phyloP scores from a whole-genome alignment of 2,888 invertebrate species.

The Dryobota labecula region DNA sequence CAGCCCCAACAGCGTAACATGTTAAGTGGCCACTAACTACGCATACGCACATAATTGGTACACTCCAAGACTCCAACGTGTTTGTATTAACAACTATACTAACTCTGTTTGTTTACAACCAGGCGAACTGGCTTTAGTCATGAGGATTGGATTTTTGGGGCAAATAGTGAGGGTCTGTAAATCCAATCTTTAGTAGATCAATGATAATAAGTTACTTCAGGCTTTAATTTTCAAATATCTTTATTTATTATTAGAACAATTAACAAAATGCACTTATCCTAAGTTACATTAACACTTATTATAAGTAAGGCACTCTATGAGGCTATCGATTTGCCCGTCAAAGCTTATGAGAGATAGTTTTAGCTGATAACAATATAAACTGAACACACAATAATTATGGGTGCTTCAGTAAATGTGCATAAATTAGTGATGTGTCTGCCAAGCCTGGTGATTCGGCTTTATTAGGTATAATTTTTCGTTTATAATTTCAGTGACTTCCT shows the following conservation, averaged over 20 bases:
- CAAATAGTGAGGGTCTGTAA: not conserved
- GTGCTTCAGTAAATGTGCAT: no score
- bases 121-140: slow-evolving; percentile 47
- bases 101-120: slow-evolving; percentile 39
- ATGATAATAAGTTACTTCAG: not conserved
- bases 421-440: not conserved
- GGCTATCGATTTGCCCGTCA: no score
- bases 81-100: slow-evolving; percentile 61
- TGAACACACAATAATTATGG: no score
- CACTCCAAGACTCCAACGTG: slow-evolving; percentile 45
- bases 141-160: slow-evolving; percentile 21
- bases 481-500: not conserved
- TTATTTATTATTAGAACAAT: no score
- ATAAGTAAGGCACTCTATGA: no score
- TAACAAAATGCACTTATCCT: no score
- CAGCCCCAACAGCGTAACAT: slow-evolving; percentile 37
- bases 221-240: no score
- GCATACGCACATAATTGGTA: slow-evolving; percentile 65
- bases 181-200: not conserved
- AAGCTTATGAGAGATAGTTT: no score
- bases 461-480: not conserved
- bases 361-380: no score
- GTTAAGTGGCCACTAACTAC: slow-evolving; percentile 66
- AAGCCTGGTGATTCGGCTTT: not conserved
- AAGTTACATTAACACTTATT: no score